phyloP scores from a whole-genome alignment of 1,140 invertebrate genomes.

The Spodoptera frugiperda region DNA sequence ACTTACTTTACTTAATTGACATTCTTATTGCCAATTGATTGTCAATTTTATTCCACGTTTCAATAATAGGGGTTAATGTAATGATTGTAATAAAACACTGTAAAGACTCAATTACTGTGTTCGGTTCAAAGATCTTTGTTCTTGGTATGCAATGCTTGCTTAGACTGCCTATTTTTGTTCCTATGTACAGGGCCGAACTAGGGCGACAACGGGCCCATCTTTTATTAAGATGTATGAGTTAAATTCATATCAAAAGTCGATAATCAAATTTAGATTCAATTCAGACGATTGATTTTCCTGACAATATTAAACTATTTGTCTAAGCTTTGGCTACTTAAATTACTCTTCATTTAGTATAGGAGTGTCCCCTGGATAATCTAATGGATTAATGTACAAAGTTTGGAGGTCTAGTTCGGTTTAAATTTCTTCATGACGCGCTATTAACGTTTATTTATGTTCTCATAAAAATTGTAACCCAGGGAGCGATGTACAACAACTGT shows the following conservation, averaged over 20 bases:
- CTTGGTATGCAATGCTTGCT: not conserved
- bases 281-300: not conserved
- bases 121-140: too few relatives aligned
- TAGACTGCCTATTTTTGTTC: not conserved
- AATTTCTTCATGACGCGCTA: constrained; percentile 40
- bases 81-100: too few relatives aligned
- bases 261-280: not conserved
- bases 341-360: constrained; percentile 5
- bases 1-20: not conserved
- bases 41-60: too few relatives aligned
- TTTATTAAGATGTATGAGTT: too few relatives aligned
- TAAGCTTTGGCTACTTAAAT: constrained; percentile 12
- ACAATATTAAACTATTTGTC: not conserved
- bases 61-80: too few relatives aligned
- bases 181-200: not conserved
- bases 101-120: too few relatives aligned
- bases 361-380: constrained; percentile 23
- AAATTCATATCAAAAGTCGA: too few relatives aligned
- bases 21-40: too few relatives aligned
- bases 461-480: constrained; percentile 38
- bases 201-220: not conserved
- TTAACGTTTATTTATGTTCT: constrained; percentile 42
- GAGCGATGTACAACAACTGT: constrained; percentile 24
- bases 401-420: constrained; percentile 38
- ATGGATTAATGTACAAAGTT: constrained; percentile 44